Evolutionary conservation across 2,113 vertebrate genomes (phyloP), one percentile per base, ranked within the genome.

Genomic region (Gambusia affinis): DNA sequence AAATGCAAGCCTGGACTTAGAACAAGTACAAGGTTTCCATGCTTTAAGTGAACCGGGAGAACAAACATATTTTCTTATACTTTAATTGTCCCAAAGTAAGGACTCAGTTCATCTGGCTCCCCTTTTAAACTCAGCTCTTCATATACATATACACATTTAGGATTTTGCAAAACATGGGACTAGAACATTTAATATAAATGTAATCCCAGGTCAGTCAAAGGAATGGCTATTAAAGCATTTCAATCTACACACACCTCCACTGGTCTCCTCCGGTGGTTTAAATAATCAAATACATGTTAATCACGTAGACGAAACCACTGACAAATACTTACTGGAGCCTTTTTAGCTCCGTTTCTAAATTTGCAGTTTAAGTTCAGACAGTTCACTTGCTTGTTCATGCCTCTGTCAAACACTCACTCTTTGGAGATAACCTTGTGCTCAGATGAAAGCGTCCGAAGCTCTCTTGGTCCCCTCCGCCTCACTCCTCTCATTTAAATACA

Each of bases 161-260:
- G 51, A 82, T 84, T 74, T 86, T 78, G 73, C 86, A 90, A 72
- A 82, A 81, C 67, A 67, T 76, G 90, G 89, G 86, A 91, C 79
- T 22, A 42, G 63, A 79, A 87, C 91, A 92, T 93, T 93, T 93
- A 93, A 93, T 92, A 93, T 92, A 93, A 93, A 93, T 91, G 91
- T 82, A 67, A 85, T 91, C 89, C 92, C 89, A 90, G 78, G 81
- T 83, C 78, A 73, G 80, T 87, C 74, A 80, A 80, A 80, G 83
- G 29, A 89, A 90, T 88, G 81, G 87, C 89, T 87, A 88, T 87
- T 67, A 64, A 72, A 80, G 79, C 79, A 68, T 75, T 70, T 82
- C 79, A 78, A 75, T 87, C 83, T 78, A 82, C 72, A 60, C 72
- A 86, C 73, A 72, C 78, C 70, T 81, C 83, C 76, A 73, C 83